Percentiles rank a stretch among this genome's conserved stretches.
phyloP scores from a whole-genome alignment of 2,113 vertebrate species.

The Xenopus borealis region DNA sequence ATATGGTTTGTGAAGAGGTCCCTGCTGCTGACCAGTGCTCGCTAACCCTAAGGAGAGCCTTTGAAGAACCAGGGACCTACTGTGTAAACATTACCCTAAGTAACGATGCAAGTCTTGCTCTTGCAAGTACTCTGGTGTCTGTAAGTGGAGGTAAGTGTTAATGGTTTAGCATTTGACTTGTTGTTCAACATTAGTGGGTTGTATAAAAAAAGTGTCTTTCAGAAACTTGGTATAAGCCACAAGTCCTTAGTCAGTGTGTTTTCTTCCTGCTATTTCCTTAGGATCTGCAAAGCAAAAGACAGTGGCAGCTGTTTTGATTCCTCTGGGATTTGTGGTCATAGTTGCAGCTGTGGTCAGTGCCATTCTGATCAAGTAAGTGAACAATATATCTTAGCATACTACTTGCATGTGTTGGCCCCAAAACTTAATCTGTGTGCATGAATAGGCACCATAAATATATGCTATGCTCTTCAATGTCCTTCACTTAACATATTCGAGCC shows the following conservation, averaged over 20 bases:
- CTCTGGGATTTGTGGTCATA: constrained; percentile 66
- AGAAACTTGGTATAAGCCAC: no score
- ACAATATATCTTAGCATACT: no score
- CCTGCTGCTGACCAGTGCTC: constrained; percentile 58
- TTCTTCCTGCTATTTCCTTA: background rate
- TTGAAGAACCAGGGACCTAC: constrained; percentile 79
- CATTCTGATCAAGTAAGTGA: constrained; percentile 82
- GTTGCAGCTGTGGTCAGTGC: constrained; percentile 65
- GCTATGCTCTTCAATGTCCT: no score
- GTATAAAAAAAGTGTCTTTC: no score
- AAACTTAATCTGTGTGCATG: no score
- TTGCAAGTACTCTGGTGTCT: constrained; percentile 77
- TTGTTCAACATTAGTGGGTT: no score
- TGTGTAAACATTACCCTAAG: constrained; percentile 88
- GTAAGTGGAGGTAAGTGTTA: constrained; percentile 64
- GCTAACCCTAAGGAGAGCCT: constrained; percentile 74
- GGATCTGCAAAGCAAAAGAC: constrained; percentile 18
- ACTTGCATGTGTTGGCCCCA: no score
- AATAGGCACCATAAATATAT: no score
- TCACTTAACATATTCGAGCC: no score
- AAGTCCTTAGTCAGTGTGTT: no score
- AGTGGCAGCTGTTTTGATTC: constrained; percentile 62
- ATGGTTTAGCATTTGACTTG: no score
- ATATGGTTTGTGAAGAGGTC: constrained; percentile 69
- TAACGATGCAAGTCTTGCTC: constrained; percentile 72